Evolutionary conservation across 2,888 invertebrate genomes (phyloP).

Genomic region (Chydorus sphaericus): DNA sequence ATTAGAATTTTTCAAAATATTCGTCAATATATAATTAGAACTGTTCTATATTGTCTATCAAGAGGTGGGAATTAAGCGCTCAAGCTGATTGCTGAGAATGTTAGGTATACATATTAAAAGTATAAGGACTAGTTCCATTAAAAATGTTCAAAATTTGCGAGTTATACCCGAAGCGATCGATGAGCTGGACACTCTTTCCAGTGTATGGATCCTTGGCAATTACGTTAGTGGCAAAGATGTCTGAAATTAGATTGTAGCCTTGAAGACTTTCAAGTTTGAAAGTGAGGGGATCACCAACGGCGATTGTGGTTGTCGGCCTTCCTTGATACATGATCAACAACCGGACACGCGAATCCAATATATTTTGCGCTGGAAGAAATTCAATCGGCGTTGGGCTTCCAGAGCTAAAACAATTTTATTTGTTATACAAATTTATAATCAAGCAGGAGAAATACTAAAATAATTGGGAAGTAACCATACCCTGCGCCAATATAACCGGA

Average conservation of each 20-base stretch:
- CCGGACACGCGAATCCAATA: slow-evolving; percentile 72
- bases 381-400: slow-evolving; percentile 86
- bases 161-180: slow-evolving; percentile 68
- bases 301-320: slow-evolving; percentile 79
- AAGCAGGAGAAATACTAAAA: neutral
- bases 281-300: slow-evolving; percentile 79
- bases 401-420: slow-evolving; percentile 53
- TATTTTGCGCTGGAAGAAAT: slow-evolving; percentile 80
- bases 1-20: neutral
- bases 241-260: slow-evolving; percentile 71
- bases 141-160: slow-evolving; percentile 6
- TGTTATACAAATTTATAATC: slow-evolving; percentile 3
- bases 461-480: slow-evolving; percentile 33
- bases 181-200: slow-evolving; percentile 73
- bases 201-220: slow-evolving; percentile 85
- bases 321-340: slow-evolving; percentile 76
- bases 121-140: neutral
- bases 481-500: slow-evolving; percentile 85
- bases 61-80: neutral
- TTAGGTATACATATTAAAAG: slow-evolving; percentile 2
- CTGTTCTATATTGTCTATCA: no score
- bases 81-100: no score
- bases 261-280: slow-evolving; percentile 79
- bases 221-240: slow-evolving; percentile 85
- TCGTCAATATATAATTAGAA: neutral